These are phyloP conservation scores for Stegastes partitus DNA, from an alignment of 2,113 vertebrate genomes.

Conservation along the genomic window DNA sequence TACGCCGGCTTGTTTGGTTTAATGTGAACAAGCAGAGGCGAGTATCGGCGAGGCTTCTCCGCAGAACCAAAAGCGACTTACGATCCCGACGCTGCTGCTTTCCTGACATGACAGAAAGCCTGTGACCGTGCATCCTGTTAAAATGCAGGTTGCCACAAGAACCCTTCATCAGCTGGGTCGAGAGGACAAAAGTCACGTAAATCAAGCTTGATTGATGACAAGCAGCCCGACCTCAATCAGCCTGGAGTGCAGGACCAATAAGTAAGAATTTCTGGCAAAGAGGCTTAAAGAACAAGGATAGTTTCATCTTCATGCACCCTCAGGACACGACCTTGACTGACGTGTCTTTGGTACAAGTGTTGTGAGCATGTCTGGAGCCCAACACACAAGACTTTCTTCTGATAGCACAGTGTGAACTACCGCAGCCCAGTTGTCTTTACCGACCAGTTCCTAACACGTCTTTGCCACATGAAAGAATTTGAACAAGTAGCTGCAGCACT, in stretches of 20 bases:
- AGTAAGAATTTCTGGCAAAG: too few relatives aligned
- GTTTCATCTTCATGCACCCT: too few relatives aligned
- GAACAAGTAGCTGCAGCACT: background rate
- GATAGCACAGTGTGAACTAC: background rate
- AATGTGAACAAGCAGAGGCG: too few relatives aligned
- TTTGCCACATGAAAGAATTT: background rate
- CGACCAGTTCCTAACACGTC: background rate
- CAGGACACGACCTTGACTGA: background rate
- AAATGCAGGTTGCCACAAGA: conserved; percentile 2
- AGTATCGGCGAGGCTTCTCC: too few relatives aligned
- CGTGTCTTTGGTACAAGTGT: background rate
- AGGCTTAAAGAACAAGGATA: too few relatives aligned
- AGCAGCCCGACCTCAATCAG: too few relatives aligned
- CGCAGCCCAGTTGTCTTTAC: background rate
- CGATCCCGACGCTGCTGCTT: too few relatives aligned
- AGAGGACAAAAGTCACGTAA: too few relatives aligned
- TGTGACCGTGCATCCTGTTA: background rate
- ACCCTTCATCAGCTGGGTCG: background rate
- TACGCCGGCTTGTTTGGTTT: too few relatives aligned
- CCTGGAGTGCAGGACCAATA: too few relatives aligned
- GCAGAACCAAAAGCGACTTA: too few relatives aligned
- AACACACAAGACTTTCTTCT: background rate
- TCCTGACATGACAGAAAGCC: conserved; percentile 5
- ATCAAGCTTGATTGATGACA: too few relatives aligned
- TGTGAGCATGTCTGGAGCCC: background rate